Evolutionary conservation across 2,888 invertebrate species (phyloP).

Genomic region (Dascillus cervinus): DNA sequence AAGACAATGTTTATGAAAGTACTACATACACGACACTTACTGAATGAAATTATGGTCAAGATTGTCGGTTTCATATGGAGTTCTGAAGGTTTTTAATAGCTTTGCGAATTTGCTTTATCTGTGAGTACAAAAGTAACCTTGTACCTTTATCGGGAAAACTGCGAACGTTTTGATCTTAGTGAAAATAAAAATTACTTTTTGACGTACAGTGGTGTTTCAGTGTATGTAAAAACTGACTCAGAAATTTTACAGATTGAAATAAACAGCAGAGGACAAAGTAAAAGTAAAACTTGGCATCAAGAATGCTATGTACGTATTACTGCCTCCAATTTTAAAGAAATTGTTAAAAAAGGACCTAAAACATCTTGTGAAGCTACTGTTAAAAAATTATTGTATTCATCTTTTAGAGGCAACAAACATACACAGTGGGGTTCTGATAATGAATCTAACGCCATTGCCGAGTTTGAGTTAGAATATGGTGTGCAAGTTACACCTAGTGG

Average conservation of each 20-base stretch:
- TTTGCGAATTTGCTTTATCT: too few relatives aligned
- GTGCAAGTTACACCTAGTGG: neutral
- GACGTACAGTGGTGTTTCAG: too few relatives aligned
- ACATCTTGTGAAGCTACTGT: neutral
- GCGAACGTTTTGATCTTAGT: too few relatives aligned
- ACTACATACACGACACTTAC: constrained; percentile 4
- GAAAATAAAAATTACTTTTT: too few relatives aligned
- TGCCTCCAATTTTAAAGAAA: constrained; percentile 1
- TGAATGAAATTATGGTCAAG: constrained; percentile 4
- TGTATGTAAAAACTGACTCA: too few relatives aligned
- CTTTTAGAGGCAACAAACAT: constrained; percentile 1
- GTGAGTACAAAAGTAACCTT: too few relatives aligned
- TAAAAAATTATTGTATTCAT: neutral
- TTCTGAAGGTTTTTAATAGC: constrained; percentile 18
- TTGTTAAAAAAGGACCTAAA: neutral
- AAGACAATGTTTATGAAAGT: too few relatives aligned
- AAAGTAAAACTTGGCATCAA: neutral
- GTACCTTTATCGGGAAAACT: too few relatives aligned
- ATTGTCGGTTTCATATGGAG: constrained; percentile 15
- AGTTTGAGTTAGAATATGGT: neutral
- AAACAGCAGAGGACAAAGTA: constrained; percentile 1
- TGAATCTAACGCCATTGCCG: neutral
- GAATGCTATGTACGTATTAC: too few relatives aligned
- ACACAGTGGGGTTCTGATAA: neutral
- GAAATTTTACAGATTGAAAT: too few relatives aligned